Conservation (phyloP, 2,113 vertebrate genomes). For the Pampusana beccarii region DNA sequence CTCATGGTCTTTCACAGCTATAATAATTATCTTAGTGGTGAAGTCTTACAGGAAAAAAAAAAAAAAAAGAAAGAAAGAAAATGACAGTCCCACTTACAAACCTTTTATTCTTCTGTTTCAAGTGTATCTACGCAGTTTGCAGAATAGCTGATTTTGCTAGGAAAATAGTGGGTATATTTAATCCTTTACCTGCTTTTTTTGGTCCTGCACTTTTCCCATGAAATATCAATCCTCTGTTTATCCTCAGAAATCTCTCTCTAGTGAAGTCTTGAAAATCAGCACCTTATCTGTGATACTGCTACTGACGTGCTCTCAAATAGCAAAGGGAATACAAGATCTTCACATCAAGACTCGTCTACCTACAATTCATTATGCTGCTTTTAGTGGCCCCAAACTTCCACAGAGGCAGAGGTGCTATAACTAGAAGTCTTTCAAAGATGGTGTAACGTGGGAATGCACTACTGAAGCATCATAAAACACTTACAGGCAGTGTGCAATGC, state of each 20-base stretch:
- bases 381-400: neutral
- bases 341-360: neutral
- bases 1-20: neutral
- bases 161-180: neutral
- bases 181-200: neutral
- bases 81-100: neutral
- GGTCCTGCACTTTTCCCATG: neutral
- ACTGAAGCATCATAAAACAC: neutral
- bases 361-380: neutral
- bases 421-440: neutral
- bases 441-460: fast-evolving
- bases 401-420: neutral
- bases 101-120: neutral
- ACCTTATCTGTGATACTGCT: neutral
- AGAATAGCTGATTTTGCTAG: neutral
- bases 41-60: neutral
- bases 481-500: fast-evolving
- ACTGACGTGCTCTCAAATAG: neutral
- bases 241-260: neutral
- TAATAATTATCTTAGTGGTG: neutral
- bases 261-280: neutral
- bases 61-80: too few species aligned
- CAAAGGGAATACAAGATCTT: neutral
- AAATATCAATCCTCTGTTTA: neutral
- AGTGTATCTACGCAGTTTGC: neutral